phyloP scores from a whole-genome alignment of 2,113 vertebrate genomes.

The Podarcis muralis region DNA sequence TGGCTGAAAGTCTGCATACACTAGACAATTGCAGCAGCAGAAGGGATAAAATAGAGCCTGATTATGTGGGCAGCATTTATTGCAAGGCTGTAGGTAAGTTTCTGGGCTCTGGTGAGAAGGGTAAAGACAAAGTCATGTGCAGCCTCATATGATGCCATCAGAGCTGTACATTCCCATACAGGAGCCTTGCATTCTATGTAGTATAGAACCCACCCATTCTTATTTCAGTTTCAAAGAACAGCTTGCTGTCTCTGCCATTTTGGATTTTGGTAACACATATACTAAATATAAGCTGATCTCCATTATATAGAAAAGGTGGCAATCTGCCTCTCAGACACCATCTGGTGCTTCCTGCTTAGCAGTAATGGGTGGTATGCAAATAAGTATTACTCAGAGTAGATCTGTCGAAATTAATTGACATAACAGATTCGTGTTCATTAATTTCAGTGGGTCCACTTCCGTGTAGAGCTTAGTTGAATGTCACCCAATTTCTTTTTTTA shows the following conservation, averaged over 20 bases:
- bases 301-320: not conserved
- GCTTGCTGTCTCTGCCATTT: not conserved
- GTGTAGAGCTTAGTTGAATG: no score
- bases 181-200: not conserved
- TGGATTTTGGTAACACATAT: not conserved
- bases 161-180: not conserved
- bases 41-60: not conserved
- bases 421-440: no score
- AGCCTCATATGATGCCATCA: not conserved
- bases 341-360: not conserved
- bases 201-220: not conserved
- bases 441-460: no score
- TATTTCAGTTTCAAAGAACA: not conserved
- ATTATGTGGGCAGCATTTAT: not conserved
- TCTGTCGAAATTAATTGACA: no score
- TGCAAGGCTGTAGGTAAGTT: not conserved
- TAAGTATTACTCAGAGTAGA: no score
- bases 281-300: not conserved
- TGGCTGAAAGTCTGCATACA: not conserved
- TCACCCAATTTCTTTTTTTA: not conserved
- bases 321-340: not conserved
- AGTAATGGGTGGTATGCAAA: not conserved
- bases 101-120: not conserved
- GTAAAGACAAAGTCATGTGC: not conserved
- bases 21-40: not conserved